Conservation (phyloP, 2,888 invertebrate genomes). For the Caenorhabditis becei region DNA sequence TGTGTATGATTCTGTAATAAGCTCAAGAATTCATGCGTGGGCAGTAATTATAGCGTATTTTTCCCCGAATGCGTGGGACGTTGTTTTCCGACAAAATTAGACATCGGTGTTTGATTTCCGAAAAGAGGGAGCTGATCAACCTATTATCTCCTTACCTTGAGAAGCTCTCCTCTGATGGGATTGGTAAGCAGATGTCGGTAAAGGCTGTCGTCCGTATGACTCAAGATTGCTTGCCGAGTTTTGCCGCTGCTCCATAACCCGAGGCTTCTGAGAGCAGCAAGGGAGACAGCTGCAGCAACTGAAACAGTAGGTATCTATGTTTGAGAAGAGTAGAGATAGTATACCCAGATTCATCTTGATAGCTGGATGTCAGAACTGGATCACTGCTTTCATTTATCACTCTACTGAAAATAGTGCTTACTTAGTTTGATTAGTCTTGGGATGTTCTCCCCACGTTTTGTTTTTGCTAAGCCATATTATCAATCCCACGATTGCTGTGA, state of each 20-base stretch:
- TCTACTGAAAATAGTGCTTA: conserved; percentile 36
- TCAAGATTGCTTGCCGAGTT: conserved; percentile 62
- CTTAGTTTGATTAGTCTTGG: not conserved
- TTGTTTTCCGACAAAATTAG: not conserved
- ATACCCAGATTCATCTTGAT: conserved; percentile 18
- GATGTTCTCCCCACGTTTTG: conserved; percentile 50
- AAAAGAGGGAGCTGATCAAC: too few species aligned
- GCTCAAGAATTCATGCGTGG: not conserved
- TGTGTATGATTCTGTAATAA: conserved; percentile 27
- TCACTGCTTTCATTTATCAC: conserved; percentile 41
- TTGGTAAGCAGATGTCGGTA: conserved; percentile 43
- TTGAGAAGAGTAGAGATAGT: not conserved
- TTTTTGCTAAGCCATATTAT: conserved; percentile 42
- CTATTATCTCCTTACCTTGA: conserved; percentile 7
- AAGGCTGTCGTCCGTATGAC: conserved; percentile 41
- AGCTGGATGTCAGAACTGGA: conserved; percentile 26
- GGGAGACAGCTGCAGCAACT: conserved; percentile 30
- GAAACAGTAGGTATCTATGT: not conserved
- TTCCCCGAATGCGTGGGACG: not conserved
- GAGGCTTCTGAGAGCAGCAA: not conserved
- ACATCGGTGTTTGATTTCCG: conserved; percentile 5
- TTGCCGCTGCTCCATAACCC: conserved; percentile 8
- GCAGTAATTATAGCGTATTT: not conserved
- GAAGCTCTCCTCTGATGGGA: conserved; percentile 1
- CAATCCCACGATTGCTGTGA: conserved; percentile 14